Evolutionary conservation across 2,113 vertebrate species (phyloP).

Genomic region (Eulacestoma nigropectus): DNA sequence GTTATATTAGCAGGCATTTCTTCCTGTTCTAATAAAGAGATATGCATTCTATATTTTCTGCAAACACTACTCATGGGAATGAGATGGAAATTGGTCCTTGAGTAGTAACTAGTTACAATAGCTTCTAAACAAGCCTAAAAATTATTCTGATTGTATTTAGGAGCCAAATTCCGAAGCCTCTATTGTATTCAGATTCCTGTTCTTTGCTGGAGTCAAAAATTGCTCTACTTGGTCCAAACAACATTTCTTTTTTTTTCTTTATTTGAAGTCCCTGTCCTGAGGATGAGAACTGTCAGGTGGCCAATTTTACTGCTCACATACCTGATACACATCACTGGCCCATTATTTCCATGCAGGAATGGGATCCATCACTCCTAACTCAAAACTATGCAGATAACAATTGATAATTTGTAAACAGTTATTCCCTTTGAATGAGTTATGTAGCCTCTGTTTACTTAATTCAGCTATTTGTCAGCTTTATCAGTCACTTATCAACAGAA

Average conservation of each 20-base stretch:
- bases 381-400: constrained; percentile 50
- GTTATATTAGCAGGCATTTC: constrained; percentile 14
- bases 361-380: constrained; percentile 44
- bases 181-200: neutral
- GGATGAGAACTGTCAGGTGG: neutral
- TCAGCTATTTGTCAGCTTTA: constrained; percentile 53
- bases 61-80: neutral
- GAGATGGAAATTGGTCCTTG: neutral
- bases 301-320: neutral
- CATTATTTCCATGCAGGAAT: constrained; percentile 11
- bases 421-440: constrained; percentile 46
- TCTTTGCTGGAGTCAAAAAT: neutral
- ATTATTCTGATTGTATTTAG: constrained; percentile 7
- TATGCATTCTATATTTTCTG: constrained; percentile 1
- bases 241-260: neutral
- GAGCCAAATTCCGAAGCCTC: neutral
- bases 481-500: constrained; percentile 56
- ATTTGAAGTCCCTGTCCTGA: neutral
- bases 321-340: neutral
- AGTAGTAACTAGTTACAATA: constrained; percentile 13
- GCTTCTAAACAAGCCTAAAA: constrained; percentile 3
- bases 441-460: constrained; percentile 46
- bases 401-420: constrained; percentile 56
- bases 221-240: neutral
- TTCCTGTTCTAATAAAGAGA: constrained; percentile 25